Base-by-base conservation (phyloP, 1,140 invertebrate species). In the Chironomus striatipennis region DNA sequence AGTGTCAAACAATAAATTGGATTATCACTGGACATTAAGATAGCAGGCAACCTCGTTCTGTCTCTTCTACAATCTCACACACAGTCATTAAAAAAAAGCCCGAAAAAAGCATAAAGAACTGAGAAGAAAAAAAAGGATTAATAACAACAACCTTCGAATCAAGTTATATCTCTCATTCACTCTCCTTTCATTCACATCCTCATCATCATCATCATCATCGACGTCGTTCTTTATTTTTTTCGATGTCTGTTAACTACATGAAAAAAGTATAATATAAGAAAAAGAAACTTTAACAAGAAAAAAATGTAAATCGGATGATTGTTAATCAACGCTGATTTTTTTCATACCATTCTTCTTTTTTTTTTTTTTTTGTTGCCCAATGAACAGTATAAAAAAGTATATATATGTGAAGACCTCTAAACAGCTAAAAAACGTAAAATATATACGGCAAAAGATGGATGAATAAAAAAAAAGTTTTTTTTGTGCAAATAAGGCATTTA, bases 1-100 rank as follows among this genome's bases (percentile, higher is more conserved):
- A 70, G 65, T 70, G 65, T 70, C 65, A 70, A 70, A 70, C 65
- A 70, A 70, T 70, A 70, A 70, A 70, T 70, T 70, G 65, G 65
- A 70, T 70, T 70, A 70, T 70, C 65, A 70, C 10, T 70, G 10
- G 65, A 70, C 65, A 70, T 70, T 20, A 70, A 70, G 65, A 70
- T 70, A 70, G 18, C n/a, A 70, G 47, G 9, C 47, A 57, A 12
- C 12, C 12, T 57, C 47, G 47, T n/a, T n/a, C 47, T 57, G n/a
- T 57, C 47, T 5, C 15, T 57, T 47, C 8, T 47, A n/a, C 47
- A 12, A 12, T 57, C 47, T 12, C n/a, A n/a, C 47, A 15, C 24
- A 57, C 47, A n/a, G 47, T 15, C 47, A 57, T 57, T 57, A 57
- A 57, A 5, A 57, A 47, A n/a, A 34, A 2, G 2, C 5, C 24